A percentile compares a stretch with the other conserved stretches of the same genome.
Conservation (phyloP, 2,888 invertebrate species). For the Parelbella ahira region DNA sequence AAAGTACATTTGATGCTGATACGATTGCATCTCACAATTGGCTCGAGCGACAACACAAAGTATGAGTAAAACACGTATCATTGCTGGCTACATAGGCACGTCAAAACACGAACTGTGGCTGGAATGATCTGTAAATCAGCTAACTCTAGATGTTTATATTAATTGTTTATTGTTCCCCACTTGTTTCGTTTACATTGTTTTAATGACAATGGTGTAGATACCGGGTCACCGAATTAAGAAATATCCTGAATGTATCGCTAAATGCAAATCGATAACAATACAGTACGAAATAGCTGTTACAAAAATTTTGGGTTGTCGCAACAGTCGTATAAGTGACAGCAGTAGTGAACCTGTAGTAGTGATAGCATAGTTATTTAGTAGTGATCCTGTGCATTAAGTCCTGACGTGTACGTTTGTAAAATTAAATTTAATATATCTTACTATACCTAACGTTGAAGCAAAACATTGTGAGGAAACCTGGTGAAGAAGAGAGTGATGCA, state of each 20-base stretch:
- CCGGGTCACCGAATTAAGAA: slow-evolving; percentile 50
- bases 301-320: too few relatives aligned
- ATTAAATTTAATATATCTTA: too few relatives aligned
- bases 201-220: slow-evolving; percentile 47
- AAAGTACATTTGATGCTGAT: slow-evolving; percentile 41
- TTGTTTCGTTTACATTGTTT: slow-evolving; percentile 48
- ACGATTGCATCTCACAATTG: slow-evolving; percentile 38
- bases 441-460: too few relatives aligned
- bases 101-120: slow-evolving; percentile 33
- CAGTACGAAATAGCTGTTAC: neutral
- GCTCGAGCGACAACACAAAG: slow-evolving; percentile 45
- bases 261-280: neutral
- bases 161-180: slow-evolving; percentile 52
- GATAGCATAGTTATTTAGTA: too few relatives aligned
- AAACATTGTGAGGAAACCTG: too few relatives aligned
- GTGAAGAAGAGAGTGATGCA: too few relatives aligned
- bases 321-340: too few relatives aligned
- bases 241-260: slow-evolving; percentile 44
- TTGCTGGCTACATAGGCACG: slow-evolving; percentile 42
- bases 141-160: slow-evolving; percentile 57
- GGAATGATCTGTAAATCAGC: slow-evolving; percentile 51
- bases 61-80: slow-evolving; percentile 43
- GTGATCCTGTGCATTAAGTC: too few relatives aligned
- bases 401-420: too few relatives aligned
- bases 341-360: too few relatives aligned